Evolutionary conservation across 2,888 invertebrate genomes (phyloP).

Genomic region (Bedellia somnulentella): DNA sequence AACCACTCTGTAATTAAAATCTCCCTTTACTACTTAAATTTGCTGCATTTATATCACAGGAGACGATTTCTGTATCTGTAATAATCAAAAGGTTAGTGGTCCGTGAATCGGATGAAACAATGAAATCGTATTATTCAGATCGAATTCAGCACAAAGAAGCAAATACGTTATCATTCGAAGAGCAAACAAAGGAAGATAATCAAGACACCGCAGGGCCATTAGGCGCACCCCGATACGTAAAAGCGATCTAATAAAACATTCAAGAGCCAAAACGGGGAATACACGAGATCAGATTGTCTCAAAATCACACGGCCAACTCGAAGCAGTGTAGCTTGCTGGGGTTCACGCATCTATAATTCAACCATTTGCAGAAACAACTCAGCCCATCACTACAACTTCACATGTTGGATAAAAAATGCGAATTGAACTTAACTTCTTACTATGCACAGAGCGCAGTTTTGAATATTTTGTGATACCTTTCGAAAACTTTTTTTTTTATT

Average conservation of each 20-base stretch:
- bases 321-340: conserved; percentile 31
- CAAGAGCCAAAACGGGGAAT: conserved; percentile 46
- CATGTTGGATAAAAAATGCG: too few species aligned
- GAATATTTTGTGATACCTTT: too few species aligned
- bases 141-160: too few species aligned
- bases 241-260: conserved; percentile 51
- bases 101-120: conserved; percentile 2
- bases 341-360: conserved; percentile 52
- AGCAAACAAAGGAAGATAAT: conserved; percentile 15
- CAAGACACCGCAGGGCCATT: conserved; percentile 34
- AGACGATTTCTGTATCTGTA: conserved; percentile 12
- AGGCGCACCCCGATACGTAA: conserved; percentile 31
- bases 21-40: conserved; percentile 37
- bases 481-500: too few species aligned
- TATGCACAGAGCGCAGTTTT: too few species aligned
- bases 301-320: conserved; percentile 45
- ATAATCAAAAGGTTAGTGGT: background rate
- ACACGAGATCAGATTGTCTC: conserved; percentile 59
- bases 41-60: conserved; percentile 31
- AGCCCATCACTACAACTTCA: too few species aligned
- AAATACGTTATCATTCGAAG: conserved; percentile 1
- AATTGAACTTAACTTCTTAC: too few species aligned
- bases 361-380: too few species aligned
- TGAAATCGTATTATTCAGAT: conserved; percentile 2
- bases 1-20: conserved; percentile 36